Percentiles rank a stretch among this genome's conserved stretches.
Evolutionary conservation across 1,140 invertebrate species (phyloP).

Genomic region (Diplogasteroides magnus): DNA sequence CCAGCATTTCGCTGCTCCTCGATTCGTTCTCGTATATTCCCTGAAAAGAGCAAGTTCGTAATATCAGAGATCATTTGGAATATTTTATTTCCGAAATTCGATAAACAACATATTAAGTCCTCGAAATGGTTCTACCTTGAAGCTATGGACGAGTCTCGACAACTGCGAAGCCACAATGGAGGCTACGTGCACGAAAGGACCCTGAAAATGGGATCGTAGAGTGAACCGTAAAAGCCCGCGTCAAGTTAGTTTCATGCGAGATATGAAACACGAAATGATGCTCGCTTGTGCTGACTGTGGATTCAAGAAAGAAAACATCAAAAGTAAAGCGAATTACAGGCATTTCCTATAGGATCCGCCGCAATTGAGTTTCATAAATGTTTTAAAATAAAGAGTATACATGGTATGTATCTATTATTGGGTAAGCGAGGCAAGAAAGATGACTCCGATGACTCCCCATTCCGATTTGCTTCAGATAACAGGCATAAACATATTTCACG

Average conservation of each 20-base stretch:
- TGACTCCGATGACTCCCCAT: too few species aligned
- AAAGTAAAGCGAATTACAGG: not conserved
- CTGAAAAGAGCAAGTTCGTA: not conserved
- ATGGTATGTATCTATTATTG: too few species aligned
- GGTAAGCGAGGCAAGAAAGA: slow-evolving; percentile 14
- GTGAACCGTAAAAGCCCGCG: too few species aligned
- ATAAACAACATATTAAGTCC: too few species aligned
- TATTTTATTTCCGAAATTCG: too few species aligned
- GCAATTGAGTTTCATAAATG: not conserved
- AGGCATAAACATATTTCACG: too few species aligned
- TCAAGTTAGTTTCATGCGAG: too few species aligned
- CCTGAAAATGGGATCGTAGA: too few species aligned
- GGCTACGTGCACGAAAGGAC: slow-evolving; percentile 54
- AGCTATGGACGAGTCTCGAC: slow-evolving; percentile 29
- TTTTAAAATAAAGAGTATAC: slow-evolving; percentile 10
- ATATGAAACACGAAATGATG: too few species aligned
- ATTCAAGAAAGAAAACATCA: not conserved
- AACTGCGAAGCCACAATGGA: slow-evolving; percentile 49
- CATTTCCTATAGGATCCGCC: too few species aligned
- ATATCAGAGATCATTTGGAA: too few species aligned
- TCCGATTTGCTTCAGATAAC: too few species aligned
- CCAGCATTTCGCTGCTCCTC: slow-evolving; percentile 47
- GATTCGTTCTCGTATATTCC: slow-evolving; percentile 50
- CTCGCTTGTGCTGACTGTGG: not conserved
- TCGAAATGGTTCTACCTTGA: slow-evolving; percentile 12